Base-by-base conservation (phyloP, 2,113 vertebrate genomes). In the Corydoras sp. region DNA sequence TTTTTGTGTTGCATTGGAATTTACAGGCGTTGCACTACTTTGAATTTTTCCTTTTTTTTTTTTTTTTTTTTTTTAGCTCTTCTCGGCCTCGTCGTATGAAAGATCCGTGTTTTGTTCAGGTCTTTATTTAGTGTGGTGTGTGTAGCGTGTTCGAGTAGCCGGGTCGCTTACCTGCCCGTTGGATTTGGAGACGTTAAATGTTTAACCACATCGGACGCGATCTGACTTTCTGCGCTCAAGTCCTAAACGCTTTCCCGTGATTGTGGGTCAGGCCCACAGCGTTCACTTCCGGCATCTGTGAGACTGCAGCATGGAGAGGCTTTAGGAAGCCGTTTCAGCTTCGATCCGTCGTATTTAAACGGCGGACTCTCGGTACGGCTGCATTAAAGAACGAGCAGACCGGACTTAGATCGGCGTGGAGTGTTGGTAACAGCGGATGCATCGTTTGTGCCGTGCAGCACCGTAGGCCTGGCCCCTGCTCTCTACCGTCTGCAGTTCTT, bases 11-110 rank as follows among this genome's bases (percentile, higher is more conserved):
- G 62, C 68, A 71, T 83, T 80, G 73, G 62, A 80, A 80, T 79
- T 80, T 72, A 74, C 76, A 79, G 74, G 74, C 75, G 75, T 81
- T 82, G 83, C 83, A 82, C 81, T 82, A 81, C 77, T 82, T 74
- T 51, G 13, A 68, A 66, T 48, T 68, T 71, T 10, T 60, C 10
- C 18, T 24, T 24, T 30, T 63, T 60, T 69, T 74, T 63, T 60
- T 69, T 74, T 63, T 60, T 69, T 74, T 63, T 60, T 69, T 74
- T 63, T 60, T 69, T 74, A 75, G 76, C 74, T 79, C 35, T 65
- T 62, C 62, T 64, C 14, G 15, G 54, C 14, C 14, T n/a, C 12
- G 13, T n/a, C 51, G 51, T 53, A 12, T 53, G 3, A 53, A 3
- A 3, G 51, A 14, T 12, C 60, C 35, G 9, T 72, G 10, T 62